Evolutionary conservation across 2,888 invertebrate species (phyloP), one percentile per base, ranked within the genome.

Genomic region (Cantharis rustica): DNA sequence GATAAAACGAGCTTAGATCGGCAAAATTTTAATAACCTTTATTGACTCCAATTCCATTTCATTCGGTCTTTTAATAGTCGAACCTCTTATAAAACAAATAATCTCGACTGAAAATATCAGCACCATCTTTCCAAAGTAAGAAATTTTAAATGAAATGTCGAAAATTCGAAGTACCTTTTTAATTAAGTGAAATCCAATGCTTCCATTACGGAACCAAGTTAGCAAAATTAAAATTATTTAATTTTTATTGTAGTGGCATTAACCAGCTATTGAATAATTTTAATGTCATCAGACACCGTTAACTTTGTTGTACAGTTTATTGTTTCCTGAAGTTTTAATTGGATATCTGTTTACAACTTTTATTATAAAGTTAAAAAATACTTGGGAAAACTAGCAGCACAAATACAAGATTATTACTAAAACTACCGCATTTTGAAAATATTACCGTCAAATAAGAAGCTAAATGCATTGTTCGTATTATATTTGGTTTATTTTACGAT

Each of bases 21-120:
- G 80, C 80, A 79, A 83, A 83, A 83, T 83, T 83, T 82, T 83
- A 83, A 83, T 83, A 83, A 83, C 80, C 81, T 79, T 81, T 82
- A 81, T 83, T 82, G 82, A 82, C 81, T 82, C 80, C 81, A 81
- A 82, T 82, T 80, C 79, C 78, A 80, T 81, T 79, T 78, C 79
- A 75, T 73, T 72, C 75, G 78, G 71, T 75, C 75, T 71, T 78
- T 78, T 75, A 71, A 78, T 75, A 70, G 75, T 69, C 72, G 69
- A 76, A 76, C 72, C 78, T 78, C 75, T 78, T 78, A 78, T 78
- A 78, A 78, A 78, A 78, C 78, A 76, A 78, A 78, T 78, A 78
- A 78, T 78, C 78, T 75, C 71, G 66, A 62, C 71, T 73, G 73
- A 76, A 76, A 78, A 75, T 78, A 75, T 75, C 75, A 73, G 74